Percentiles rank a stretch among this genome's conserved stretches.
phyloP scores from a whole-genome alignment of 2,113 vertebrate species.

The Catharus bicknelli region DNA sequence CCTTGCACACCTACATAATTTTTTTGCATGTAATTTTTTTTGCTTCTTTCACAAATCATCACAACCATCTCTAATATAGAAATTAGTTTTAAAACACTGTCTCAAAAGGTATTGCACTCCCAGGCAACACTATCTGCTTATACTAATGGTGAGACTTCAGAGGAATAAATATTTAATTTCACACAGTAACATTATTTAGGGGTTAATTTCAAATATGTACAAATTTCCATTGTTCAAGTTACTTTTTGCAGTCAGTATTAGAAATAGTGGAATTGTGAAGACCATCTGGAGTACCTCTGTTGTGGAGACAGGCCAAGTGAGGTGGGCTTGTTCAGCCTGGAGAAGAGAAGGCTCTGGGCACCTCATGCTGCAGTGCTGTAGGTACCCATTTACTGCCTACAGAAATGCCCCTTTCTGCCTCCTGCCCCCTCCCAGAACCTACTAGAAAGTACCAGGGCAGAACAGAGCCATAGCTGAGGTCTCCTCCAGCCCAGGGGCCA shows the following conservation, averaged over 20 bases:
- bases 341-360: not conserved
- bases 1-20: not conserved
- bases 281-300: not conserved
- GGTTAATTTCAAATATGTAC: not conserved
- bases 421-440: too few relatives aligned
- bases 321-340: not conserved
- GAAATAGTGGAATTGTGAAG: fast-evolving
- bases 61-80: not conserved
- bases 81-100: not conserved
- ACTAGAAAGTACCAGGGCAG: not conserved
- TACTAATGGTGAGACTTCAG: not conserved
- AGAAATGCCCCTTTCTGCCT: not conserved
- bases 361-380: fast-evolving
- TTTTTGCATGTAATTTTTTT: not conserved
- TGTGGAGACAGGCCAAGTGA: not conserved
- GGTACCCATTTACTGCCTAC: fast-evolving
- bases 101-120: not conserved
- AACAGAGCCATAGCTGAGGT: not conserved
- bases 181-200: not conserved
- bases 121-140: not conserved
- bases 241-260: not conserved
- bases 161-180: constrained; percentile 16
- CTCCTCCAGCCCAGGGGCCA: not conserved
- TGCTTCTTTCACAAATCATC: not conserved
- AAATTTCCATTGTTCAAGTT: fast-evolving